Evolutionary conservation across 2,888 invertebrate species (phyloP).

Genomic region (Agrotis segetum): DNA sequence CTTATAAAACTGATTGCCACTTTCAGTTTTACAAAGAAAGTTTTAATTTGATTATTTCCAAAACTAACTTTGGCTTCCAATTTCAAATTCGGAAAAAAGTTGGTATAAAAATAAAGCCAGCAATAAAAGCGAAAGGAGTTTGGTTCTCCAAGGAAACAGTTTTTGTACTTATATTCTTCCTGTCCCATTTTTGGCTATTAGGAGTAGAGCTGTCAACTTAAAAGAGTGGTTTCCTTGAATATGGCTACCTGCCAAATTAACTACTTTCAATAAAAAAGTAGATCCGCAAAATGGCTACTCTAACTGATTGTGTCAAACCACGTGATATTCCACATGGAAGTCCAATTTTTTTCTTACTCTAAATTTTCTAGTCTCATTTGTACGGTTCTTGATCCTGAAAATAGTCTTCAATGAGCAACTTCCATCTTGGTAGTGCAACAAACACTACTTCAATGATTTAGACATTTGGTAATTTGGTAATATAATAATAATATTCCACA

Average conservation of each 20-base stretch:
- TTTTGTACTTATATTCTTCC: no score
- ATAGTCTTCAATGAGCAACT: not conserved
- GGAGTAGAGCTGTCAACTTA: not conserved
- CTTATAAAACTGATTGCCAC: conserved; percentile 40
- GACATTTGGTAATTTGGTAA: no score
- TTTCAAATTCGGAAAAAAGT: conserved; percentile 43
- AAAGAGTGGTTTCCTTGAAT: no score
- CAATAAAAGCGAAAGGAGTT: conserved; percentile 46
- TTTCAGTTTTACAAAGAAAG: conserved; percentile 48
- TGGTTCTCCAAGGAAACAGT: conserved; percentile 12
- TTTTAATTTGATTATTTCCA: conserved; percentile 55
- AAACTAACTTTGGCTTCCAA: conserved; percentile 48
- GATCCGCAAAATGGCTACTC: no score
- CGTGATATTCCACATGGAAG: no score
- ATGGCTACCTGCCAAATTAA: no score
- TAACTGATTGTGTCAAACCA: no score
- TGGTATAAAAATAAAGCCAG: conserved; percentile 24
- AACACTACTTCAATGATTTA: not conserved
- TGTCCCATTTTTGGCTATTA: not conserved
- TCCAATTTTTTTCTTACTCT: no score
- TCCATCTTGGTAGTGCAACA: not conserved
- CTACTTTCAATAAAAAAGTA: no score
- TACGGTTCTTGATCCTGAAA: not conserved
- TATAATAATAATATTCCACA: no score
- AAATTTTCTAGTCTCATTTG: not conserved